Conservation (phyloP, 1,140 invertebrate genomes). For the Apis mellifera region Amel_HAv3.1 CM009936.2:6684001-6684500, state of each 20-base stretch:
- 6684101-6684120: constrained; percentile 26
- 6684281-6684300: background rate
- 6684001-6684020: too few relatives aligned
- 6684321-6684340: background rate
- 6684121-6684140: constrained; percentile 25
- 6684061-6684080: too few relatives aligned
- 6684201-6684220: constrained; percentile 67
- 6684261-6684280: constrained; percentile 5
- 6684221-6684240: constrained; percentile 52
- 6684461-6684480: constrained; percentile 31
- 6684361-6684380: constrained; percentile 13
- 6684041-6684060: too few relatives aligned
- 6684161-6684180: constrained; percentile 61
- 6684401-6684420: constrained; percentile 35
- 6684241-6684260: constrained; percentile 43
- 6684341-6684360: background rate
- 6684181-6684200: constrained; percentile 63
- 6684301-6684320: background rate
- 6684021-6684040: too few relatives aligned
- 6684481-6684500: constrained; percentile 30
- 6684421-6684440: constrained; percentile 4
- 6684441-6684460: constrained; percentile 3
- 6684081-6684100: constrained; percentile 1
- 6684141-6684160: constrained; percentile 47
- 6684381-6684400: constrained; percentile 18